Evolutionary conservation across 1,140 invertebrate genomes (phyloP).

Genomic region (Drosophila ercepeae): DNA sequence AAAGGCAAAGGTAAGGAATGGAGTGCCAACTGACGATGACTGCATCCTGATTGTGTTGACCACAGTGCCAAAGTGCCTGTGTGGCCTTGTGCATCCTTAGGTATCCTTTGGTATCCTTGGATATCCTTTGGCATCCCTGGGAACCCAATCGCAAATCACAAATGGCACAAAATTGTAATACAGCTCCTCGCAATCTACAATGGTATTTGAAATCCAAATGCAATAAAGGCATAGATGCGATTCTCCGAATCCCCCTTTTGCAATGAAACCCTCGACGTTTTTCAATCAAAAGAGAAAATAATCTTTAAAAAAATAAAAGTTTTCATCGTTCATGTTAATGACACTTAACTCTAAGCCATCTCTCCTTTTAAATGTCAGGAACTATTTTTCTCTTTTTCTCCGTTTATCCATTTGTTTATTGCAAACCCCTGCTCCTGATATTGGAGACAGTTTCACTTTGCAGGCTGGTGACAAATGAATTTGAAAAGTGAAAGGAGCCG

Average conservation of each 20-base stretch:
- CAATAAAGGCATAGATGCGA: conserved; percentile 12
- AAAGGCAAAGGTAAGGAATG: conserved; percentile 16
- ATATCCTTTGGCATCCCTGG: not conserved
- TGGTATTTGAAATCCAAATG: conserved; percentile 9
- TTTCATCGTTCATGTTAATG: too few species aligned
- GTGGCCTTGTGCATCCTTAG: conserved; percentile 10
- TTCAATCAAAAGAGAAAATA: too few species aligned
- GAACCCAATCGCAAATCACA: conserved; percentile 43
- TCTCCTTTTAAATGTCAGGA: too few species aligned
- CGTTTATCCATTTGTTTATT: too few species aligned
- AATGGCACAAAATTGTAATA: conserved; percentile 11
- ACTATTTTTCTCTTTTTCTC: too few species aligned
- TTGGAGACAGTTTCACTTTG: not conserved
- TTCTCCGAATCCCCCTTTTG: not conserved
- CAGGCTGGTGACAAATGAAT: not conserved
- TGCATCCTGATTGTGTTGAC: conserved; percentile 59
- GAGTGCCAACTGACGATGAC: conserved; percentile 53
- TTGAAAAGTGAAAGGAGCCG: not conserved
- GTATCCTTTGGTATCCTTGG: conserved; percentile 14
- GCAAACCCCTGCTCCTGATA: too few species aligned
- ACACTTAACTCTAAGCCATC: too few species aligned
- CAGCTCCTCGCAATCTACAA: not conserved
- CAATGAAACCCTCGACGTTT: too few species aligned
- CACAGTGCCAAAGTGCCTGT: conserved; percentile 43
- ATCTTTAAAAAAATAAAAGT: too few species aligned